phyloP scores from a whole-genome alignment of 2,113 vertebrate species.

The Nanorana parkeri region DNA sequence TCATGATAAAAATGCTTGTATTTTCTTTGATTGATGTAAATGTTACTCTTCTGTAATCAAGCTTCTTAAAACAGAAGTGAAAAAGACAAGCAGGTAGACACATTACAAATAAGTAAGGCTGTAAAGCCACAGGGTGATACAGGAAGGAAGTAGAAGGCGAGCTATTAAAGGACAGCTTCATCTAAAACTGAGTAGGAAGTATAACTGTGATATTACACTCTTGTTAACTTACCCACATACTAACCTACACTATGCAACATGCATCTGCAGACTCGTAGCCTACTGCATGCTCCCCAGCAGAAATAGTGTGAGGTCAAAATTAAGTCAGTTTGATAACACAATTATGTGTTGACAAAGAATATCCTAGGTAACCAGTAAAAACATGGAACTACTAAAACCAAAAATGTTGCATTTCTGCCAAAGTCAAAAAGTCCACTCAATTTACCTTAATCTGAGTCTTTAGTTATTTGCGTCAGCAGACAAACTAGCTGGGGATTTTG shows the following conservation, averaged over 20 bases:
- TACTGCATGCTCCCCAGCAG: background rate
- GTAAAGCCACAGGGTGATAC: conserved; percentile 25
- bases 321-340: no score
- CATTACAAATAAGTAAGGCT: background rate
- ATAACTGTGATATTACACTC: background rate
- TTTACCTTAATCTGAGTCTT: no score
- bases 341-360: no score
- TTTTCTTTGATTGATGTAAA: background rate
- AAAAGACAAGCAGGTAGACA: background rate
- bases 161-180: background rate
- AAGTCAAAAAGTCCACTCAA: no score
- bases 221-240: background rate
- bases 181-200: background rate
- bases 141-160: conserved; percentile 28
- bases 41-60: background rate
- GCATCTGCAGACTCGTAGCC: background rate
- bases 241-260: background rate
- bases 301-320: no score
- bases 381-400: no score
- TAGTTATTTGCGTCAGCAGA: no score
- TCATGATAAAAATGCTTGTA: no score
- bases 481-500: no score
- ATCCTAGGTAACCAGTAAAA: no score
- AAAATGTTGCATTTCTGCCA: no score
- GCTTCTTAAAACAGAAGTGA: background rate